phyloP scores from a whole-genome alignment of 2,113 vertebrate species.

The Archilochus colubris region DNA sequence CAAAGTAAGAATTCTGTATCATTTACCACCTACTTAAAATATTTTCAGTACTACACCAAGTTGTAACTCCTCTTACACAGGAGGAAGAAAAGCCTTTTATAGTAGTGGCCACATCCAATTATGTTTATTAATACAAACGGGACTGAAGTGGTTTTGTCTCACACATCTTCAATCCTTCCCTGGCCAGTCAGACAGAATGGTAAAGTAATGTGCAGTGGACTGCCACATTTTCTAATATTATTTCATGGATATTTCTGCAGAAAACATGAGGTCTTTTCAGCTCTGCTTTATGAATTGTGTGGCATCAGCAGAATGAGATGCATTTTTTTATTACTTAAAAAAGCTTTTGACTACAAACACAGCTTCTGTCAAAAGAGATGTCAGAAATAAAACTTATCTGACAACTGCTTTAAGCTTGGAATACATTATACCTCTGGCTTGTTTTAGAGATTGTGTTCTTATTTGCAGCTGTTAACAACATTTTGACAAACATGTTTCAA shows the following conservation, averaged over 20 bases:
- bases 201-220: background rate
- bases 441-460: background rate
- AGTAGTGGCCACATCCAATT: background rate
- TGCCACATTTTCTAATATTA: background rate
- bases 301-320: background rate
- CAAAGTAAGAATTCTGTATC: background rate
- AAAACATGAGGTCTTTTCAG: background rate
- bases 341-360: background rate
- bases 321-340: background rate
- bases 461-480: background rate
- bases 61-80: background rate
- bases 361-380: background rate
- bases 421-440: background rate
- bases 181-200: background rate
- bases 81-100: background rate
- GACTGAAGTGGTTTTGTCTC: background rate
- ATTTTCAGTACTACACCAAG: background rate
- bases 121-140: background rate
- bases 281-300: background rate
- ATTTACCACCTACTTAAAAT: background rate
- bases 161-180: background rate
- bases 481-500: background rate
- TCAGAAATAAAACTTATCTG: slow-evolving; percentile 11
- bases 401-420: background rate
- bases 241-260: background rate